Evolutionary conservation across 2,797 vertebrate genomes (phyloP).

Genomic region (Anisognathus igniventris): DNA sequence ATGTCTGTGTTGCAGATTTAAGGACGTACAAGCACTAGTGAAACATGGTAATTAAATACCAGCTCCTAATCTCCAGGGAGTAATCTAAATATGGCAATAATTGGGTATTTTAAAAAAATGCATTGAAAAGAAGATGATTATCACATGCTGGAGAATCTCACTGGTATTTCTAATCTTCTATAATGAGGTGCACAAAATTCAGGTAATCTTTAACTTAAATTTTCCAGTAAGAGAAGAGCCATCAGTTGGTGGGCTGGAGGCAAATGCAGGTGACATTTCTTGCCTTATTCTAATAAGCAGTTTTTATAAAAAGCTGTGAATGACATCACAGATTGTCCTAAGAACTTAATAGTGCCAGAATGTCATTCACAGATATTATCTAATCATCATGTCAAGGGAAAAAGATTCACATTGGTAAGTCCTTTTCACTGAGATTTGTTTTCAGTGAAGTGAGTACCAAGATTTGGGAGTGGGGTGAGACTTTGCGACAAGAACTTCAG

Average conservation of each 20-base stretch:
- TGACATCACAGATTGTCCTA: neutral
- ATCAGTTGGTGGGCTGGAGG: neutral
- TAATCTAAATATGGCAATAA: constrained; percentile 1
- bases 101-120: neutral
- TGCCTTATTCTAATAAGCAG: neutral
- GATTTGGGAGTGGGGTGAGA: neutral
- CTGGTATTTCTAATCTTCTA: constrained; percentile 16
- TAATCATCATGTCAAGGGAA: neutral
- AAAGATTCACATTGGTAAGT: neutral
- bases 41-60: neutral
- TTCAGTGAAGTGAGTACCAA: neutral
- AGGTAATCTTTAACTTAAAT: neutral
- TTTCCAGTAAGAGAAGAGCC: neutral
- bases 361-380: neutral
- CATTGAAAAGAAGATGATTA: constrained; percentile 12
- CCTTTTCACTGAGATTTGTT: neutral
- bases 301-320: neutral
- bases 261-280: neutral
- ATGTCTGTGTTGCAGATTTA: neutral
- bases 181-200: neutral
- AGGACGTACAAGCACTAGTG: neutral
- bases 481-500: neutral
- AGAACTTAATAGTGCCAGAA: neutral
- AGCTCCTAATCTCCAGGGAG: neutral
- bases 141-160: constrained; percentile 1